Percentiles rank a stretch among this genome's conserved stretches.
Evolutionary conservation across 2,797 vertebrate genomes (phyloP).

Genomic region (Premnoplex brunnescens): DNA sequence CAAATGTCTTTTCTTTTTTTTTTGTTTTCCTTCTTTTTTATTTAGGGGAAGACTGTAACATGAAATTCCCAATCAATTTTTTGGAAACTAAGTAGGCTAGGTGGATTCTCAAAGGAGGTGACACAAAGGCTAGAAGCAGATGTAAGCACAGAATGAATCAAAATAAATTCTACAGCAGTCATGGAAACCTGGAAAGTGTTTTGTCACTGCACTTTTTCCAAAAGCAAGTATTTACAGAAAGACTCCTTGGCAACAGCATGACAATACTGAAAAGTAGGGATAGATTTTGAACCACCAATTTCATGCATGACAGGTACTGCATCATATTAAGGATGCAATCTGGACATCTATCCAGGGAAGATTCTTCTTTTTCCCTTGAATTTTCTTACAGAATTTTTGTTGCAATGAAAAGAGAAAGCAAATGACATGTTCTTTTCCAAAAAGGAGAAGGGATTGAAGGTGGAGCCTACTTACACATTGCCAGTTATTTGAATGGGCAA

Average conservation of each 20-base stretch:
- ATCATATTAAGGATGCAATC: not conserved
- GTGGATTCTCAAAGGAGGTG: not conserved
- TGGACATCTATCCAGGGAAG: not conserved
- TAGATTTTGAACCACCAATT: not conserved
- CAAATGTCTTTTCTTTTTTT: fast-evolving
- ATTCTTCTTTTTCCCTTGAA: not conserved
- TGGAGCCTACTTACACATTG: not conserved
- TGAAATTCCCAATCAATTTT: not conserved
- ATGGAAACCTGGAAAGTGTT: not conserved
- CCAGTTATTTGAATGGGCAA: not conserved
- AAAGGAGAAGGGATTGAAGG: not conserved
- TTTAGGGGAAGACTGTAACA: not conserved
- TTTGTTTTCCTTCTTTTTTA: too few species aligned
- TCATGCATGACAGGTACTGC: not conserved
- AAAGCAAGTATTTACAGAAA: not conserved
- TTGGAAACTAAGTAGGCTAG: not conserved
- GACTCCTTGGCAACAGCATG: not conserved
- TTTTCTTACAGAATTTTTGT: not conserved
- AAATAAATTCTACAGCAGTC: not conserved
- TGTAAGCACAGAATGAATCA: not conserved
- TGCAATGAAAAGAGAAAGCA: not conserved
- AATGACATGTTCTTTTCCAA: not conserved
- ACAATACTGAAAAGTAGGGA: not conserved
- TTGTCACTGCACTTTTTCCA: not conserved
- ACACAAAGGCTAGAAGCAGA: not conserved